Percentiles rank a stretch among this genome's conserved stretches.
These are phyloP conservation scores for Homarus gammarus DNA, from an alignment of 2,888 invertebrate genomes.

Conservation along the genomic window DNA sequence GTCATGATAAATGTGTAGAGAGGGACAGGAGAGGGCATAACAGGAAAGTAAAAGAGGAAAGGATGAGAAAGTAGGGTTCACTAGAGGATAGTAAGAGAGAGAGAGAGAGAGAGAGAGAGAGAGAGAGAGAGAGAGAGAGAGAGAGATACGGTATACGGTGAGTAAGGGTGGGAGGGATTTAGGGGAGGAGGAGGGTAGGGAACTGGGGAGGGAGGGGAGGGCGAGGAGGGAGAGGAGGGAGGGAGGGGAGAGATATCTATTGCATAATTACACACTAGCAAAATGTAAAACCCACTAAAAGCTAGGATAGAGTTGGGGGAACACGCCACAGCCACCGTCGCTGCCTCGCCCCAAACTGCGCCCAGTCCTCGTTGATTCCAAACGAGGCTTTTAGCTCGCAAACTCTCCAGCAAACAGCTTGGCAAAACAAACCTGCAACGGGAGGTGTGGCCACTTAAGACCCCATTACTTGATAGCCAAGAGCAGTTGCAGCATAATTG, in stretches of 20 bases:
- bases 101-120: too few species aligned
- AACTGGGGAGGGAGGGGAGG: background rate
- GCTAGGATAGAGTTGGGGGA: background rate
- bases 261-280: constrained; percentile 32
- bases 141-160: too few species aligned
- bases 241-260: background rate
- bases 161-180: too few species aligned
- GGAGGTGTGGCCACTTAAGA: constrained; percentile 29
- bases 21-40: too few species aligned
- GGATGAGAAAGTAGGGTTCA: too few species aligned
- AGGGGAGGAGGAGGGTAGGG: too few species aligned
- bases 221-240: background rate
- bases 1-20: too few species aligned
- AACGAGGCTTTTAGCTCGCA: background rate
- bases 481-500: constrained; percentile 6
- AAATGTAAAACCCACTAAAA: constrained; percentile 28
- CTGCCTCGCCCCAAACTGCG: background rate
- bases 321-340: background rate
- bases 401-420: background rate
- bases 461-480: constrained; percentile 35
- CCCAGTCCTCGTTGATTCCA: background rate
- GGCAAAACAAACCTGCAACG: constrained; percentile 14
- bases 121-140: too few species aligned
- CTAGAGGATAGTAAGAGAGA: too few species aligned
- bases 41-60: too few species aligned